Evolutionary conservation across 2,797 vertebrate genomes (phyloP).

Genomic region (Danionella dracula): DNA sequence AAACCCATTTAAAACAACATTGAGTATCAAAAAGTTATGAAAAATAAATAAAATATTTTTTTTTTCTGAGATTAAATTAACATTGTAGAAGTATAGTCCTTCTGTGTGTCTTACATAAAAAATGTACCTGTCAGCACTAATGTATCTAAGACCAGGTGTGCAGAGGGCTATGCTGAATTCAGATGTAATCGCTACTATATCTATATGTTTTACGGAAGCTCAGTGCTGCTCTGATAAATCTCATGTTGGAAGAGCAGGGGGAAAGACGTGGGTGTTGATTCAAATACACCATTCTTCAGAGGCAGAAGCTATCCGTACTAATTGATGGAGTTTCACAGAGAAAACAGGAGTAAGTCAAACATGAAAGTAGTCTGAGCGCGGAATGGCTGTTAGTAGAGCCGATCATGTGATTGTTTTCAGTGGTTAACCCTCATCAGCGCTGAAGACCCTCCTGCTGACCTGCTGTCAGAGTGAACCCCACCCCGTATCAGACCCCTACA

Average conservation of each 20-base stretch:
- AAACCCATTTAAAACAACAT: no score
- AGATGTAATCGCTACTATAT: conserved; percentile 5
- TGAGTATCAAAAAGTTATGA: no score
- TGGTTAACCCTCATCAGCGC: not conserved
- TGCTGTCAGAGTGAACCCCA: conserved; percentile 20
- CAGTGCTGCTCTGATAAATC: conserved; percentile 16
- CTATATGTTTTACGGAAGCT: not conserved
- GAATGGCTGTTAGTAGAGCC: conserved; percentile 14
- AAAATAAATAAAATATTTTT: no score
- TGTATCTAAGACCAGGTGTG: not conserved
- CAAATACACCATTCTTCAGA: conserved; percentile 12
- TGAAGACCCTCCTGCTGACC: conserved; percentile 15
- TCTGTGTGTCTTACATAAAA: no score
- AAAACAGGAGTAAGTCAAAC: conserved; percentile 6
- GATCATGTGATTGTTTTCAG: conserved; percentile 24
- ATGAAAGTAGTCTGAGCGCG: conserved; percentile 10
- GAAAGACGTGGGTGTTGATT: conserved; percentile 18
- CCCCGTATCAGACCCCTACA: conserved; percentile 22
- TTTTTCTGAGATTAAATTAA: no score
- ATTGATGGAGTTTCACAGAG: conserved; percentile 41
- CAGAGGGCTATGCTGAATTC: not conserved
- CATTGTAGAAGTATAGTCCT: no score
- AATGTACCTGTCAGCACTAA: no score
- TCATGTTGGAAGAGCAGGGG: conserved; percentile 3
- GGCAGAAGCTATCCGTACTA: conserved; percentile 37